phyloP scores from a whole-genome alignment of 1,140 invertebrate genomes.

The Pseudomyrmex concolor region DNA sequence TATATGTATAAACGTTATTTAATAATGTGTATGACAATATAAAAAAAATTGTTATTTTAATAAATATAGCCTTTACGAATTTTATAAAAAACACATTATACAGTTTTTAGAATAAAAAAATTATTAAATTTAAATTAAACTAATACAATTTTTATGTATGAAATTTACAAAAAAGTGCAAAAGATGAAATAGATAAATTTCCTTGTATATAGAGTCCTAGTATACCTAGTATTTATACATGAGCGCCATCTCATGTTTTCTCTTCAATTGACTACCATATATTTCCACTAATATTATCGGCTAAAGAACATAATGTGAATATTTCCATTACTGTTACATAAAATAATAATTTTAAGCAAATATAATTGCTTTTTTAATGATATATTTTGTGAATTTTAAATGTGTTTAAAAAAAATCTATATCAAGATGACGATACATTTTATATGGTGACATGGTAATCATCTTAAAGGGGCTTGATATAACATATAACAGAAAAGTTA shows the following conservation, averaged over 20 bases:
- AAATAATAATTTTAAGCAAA: constrained; percentile 11
- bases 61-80: too few species aligned
- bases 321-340: not conserved
- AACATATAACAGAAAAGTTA: too few species aligned
- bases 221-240: not conserved
- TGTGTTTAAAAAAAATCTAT: not conserved
- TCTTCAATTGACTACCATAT: not conserved
- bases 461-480: constrained; percentile 13
- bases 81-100: too few species aligned
- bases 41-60: too few species aligned
- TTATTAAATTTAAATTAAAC: too few species aligned
- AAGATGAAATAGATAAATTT: not conserved
- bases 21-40: too few species aligned
- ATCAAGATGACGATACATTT: constrained; percentile 5
- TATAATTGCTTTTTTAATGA: not conserved
- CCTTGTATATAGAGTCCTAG: constrained; percentile 15
- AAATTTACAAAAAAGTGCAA: too few species aligned
- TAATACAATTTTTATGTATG: too few species aligned
- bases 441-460: not conserved
- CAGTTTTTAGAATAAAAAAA: too few species aligned
- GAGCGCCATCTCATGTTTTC: constrained; percentile 34
- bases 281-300: constrained; percentile 9
- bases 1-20: too few species aligned
- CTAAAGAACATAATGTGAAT: constrained; percentile 31
- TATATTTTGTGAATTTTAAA: not conserved